Base-by-base conservation (phyloP, 2,888 invertebrate genomes). In the Nowickia ferox region DNA sequence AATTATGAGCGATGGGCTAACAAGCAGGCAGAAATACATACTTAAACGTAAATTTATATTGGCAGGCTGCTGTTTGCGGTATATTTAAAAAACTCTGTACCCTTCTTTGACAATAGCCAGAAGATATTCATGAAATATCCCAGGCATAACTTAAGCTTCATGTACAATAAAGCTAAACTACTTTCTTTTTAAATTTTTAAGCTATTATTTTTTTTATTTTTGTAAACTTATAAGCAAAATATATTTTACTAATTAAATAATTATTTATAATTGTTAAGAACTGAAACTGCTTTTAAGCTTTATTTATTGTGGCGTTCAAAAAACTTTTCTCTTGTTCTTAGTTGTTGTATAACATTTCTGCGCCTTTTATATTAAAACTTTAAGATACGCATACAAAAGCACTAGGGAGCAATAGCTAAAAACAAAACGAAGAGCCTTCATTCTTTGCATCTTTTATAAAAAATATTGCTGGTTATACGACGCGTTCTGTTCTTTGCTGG, bases 331-430 rank as follows among this genome's bases (percentile, higher is more conserved):
- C 2, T 57, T 13, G 30, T 8, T 15, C 3, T 15, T 22, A 30
- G 10, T 57, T 30, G 22, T 48, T 48, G 11, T 17, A 17, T 57
- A 30, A 30, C 38, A n/a, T 59, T 72, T 59, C 11, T 46, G 15
- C 51, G 19, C 11, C 75, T 11, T 53, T 22, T n/a, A 10, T 42
- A 42, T 48, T 63, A 63, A 22, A 22, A 40, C 42, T 65, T 44
- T 3, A 53, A 65, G 53, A 42, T 44, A 63, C 65, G 17, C 53
- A 15, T 17, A 63, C 63, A 38, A 74, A 63, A 51, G 51, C 42
- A 10, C 8, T 11, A 42, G 30, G 38, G 72, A 63, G 48, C 42
- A 51, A 63, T n/a, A 46, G 17, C 15, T 13, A 69, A n/a, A 69
- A 53, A 42, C 38, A 51, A 42, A 30, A 30, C 30, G 6, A 30